A percentile compares a stretch with the other conserved stretches of the same genome.
These are phyloP conservation scores for Sarcophaga subvicina DNA, from an alignment of 2,888 invertebrate species.

Conservation along the genomic window DNA sequence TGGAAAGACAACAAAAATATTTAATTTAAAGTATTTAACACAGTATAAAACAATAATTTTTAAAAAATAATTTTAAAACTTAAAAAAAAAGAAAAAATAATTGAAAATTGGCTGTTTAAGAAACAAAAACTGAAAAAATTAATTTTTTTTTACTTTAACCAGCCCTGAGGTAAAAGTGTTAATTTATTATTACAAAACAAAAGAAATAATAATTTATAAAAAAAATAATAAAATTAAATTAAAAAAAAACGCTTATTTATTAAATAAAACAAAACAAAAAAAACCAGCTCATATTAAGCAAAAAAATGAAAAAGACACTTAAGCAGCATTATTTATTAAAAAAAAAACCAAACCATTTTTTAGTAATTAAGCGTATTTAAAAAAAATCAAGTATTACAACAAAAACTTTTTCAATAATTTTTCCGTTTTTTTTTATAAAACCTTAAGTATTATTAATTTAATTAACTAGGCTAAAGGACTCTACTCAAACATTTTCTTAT, in stretches of 20 bases:
- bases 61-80: too few species aligned
- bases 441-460: conserved; percentile 40
- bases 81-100: background rate
- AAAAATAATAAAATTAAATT: conserved; percentile 37
- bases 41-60: too few species aligned
- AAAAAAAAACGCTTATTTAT: conserved; percentile 66
- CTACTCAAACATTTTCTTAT: conserved; percentile 8
- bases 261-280: conserved; percentile 25
- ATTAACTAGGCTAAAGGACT: conserved; percentile 42
- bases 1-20: too few species aligned
- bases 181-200: background rate
- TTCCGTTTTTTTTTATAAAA: conserved; percentile 19
- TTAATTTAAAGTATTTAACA: too few species aligned
- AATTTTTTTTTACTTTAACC: background rate
- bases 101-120: background rate
- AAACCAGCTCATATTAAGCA: conserved; percentile 65
- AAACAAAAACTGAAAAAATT: background rate
- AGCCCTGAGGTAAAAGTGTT: too few species aligned
- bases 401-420: conserved; percentile 3
- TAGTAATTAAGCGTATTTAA: conserved; percentile 30
- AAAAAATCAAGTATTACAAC: conserved; percentile 50
- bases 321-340: conserved; percentile 56
- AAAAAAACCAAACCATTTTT: conserved; percentile 13
- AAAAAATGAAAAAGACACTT: conserved; percentile 49
- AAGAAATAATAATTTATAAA: conserved; percentile 19